phyloP scores from a whole-genome alignment of 2,797 vertebrate genomes.

The Enteromius argenteus region DNA sequence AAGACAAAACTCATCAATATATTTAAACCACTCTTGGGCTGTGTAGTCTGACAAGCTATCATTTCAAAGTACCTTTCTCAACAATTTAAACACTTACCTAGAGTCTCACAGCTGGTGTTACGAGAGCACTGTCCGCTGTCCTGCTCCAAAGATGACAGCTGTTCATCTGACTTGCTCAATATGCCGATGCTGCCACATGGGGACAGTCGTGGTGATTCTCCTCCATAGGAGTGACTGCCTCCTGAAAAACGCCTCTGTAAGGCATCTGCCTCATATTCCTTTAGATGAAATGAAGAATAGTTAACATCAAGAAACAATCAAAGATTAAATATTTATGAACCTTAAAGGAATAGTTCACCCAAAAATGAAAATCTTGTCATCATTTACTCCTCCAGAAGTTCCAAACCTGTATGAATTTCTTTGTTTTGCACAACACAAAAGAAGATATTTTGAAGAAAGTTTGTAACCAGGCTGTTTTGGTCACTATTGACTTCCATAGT shows the following conservation, averaged over 20 bases:
- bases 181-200: conserved; percentile 86
- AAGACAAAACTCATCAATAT: conserved; percentile 4
- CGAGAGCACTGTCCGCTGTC: conserved; percentile 87
- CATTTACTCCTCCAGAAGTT: too few species aligned
- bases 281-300: not conserved
- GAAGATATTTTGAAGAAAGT: too few species aligned
- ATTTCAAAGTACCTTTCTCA: not conserved
- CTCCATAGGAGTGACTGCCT: conserved; percentile 85
- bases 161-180: conserved; percentile 87
- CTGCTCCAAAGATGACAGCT: conserved; percentile 84
- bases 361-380: too few species aligned
- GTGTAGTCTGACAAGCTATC: not conserved
- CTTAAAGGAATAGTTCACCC: too few species aligned
- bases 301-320: not conserved
- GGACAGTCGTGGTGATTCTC: conserved; percentile 85
- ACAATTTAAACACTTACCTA: conserved; percentile 73
- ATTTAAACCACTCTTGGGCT: not conserved
- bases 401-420: too few species aligned
- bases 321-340: not conserved
- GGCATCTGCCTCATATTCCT: conserved; percentile 86
- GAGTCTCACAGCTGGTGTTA: conserved; percentile 89
- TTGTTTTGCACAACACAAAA: too few species aligned
- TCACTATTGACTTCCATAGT: too few species aligned
- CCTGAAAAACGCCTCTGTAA: conserved; percentile 85
- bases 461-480: too few species aligned